Evolutionary conservation across 1,140 invertebrate genomes (phyloP).

Genomic region (Drosophila aff.): DNA sequence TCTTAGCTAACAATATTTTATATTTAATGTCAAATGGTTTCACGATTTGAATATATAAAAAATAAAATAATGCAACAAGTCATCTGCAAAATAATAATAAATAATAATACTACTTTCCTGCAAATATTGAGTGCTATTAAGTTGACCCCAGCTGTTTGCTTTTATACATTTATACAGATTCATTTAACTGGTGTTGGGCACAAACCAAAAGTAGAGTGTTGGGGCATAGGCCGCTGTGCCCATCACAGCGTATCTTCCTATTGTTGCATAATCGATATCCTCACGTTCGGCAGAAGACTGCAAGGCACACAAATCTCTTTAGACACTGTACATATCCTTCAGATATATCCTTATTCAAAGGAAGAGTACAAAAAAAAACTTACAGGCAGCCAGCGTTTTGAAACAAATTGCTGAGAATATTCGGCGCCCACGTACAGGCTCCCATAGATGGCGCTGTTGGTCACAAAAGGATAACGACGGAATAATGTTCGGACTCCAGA

Average conservation of each 20-base stretch:
- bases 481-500: conserved; percentile 75
- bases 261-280: conserved; percentile 86
- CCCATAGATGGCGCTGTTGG: conserved; percentile 91
- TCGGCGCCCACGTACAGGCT: conserved; percentile 92
- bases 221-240: conserved; percentile 88
- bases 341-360: background rate
- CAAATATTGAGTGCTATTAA: background rate
- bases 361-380: conserved; percentile 16
- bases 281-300: conserved; percentile 51
- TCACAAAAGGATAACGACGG: conserved; percentile 87
- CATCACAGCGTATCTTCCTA: conserved; percentile 87
- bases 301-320: conserved; percentile 51
- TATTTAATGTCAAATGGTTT: background rate
- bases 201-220: conserved; percentile 88
- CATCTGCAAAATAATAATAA: background rate
- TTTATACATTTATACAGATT: conserved; percentile 20
- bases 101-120: too few species aligned
- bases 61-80: background rate
- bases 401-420: conserved; percentile 90
- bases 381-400: conserved; percentile 84
- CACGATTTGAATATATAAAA: background rate
- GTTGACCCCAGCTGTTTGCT: conserved; percentile 9
- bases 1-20: background rate
- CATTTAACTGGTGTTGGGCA: conserved; percentile 30
- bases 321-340: conserved; percentile 18